These are phyloP conservation scores for Malurus leucopterus DNA, from an alignment of 2,797 vertebrate species.

Conservation along the genomic window DNA sequence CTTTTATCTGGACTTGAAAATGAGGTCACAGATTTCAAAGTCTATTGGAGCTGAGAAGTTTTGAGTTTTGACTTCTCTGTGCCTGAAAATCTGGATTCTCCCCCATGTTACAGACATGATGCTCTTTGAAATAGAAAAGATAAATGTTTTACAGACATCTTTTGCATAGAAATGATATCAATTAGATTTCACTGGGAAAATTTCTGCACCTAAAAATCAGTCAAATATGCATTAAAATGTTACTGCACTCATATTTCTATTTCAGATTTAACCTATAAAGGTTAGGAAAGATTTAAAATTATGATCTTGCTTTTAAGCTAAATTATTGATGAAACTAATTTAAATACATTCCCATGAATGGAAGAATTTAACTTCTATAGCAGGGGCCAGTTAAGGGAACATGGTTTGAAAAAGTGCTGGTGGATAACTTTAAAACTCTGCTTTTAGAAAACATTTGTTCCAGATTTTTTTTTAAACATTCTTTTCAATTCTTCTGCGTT, in stretches of 20 bases:
- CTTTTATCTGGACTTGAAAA: not conserved
- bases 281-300: slow-evolving; percentile 86
- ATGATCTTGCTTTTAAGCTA: slow-evolving; percentile 81
- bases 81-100: slow-evolving; percentile 32
- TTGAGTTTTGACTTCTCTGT: not conserved
- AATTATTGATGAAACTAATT: slow-evolving; percentile 82
- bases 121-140: slow-evolving; percentile 50
- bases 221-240: slow-evolving; percentile 66
- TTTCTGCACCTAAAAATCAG: slow-evolving; percentile 53
- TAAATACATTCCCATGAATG: slow-evolving; percentile 70
- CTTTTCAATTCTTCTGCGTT: slow-evolving; percentile 40
- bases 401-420: slow-evolving; percentile 64
- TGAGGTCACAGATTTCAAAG: not conserved
- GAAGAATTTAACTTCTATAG: slow-evolving; percentile 72
- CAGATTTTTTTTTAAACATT: slow-evolving; percentile 26
- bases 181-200: slow-evolving; percentile 65
- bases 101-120: slow-evolving; percentile 37
- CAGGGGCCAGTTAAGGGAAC: slow-evolving; percentile 61
- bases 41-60: not conserved
- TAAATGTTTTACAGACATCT: slow-evolving; percentile 63
- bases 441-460: slow-evolving; percentile 45
- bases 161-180: slow-evolving; percentile 62
- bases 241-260: slow-evolving; percentile 74
- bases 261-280: slow-evolving; percentile 75
- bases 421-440: slow-evolving; percentile 29